These are phyloP conservation scores for Pachymerium ferrugineum DNA, from an alignment of 2,888 invertebrate genomes.

Conservation along the genomic window DNA sequence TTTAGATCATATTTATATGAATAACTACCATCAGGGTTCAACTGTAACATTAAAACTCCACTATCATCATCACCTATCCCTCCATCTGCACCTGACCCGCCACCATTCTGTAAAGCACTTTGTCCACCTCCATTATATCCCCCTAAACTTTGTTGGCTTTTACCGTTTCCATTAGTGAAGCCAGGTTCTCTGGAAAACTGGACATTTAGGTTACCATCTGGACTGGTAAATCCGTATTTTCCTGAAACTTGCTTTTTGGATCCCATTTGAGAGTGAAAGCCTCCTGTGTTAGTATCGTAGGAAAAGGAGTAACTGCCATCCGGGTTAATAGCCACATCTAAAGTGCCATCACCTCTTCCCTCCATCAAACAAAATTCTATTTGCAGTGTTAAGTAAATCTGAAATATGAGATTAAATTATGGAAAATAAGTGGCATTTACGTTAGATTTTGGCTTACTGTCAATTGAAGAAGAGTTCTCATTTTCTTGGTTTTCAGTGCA, in stretches of 20 bases:
- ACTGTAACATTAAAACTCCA: neutral
- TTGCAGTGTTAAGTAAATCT: too few relatives aligned
- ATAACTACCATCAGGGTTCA: slow-evolving; percentile 12
- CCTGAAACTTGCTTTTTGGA: slow-evolving; percentile 73
- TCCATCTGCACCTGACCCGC: too few relatives aligned
- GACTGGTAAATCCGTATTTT: slow-evolving; percentile 71
- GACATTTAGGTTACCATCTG: slow-evolving; percentile 53
- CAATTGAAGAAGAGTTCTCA: neutral
- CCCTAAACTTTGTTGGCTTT: too few relatives aligned
- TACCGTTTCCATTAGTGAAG: neutral
- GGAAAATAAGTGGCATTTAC: too few relatives aligned
- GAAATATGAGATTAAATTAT: too few relatives aligned
- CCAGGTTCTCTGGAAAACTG: neutral
- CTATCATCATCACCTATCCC: neutral
- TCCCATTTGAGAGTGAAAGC: slow-evolving; percentile 74
- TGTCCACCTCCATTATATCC: too few relatives aligned
- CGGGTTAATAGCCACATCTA: too few relatives aligned
- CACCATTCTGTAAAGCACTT: too few relatives aligned
- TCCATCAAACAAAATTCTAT: too few relatives aligned
- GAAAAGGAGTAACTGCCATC: slow-evolving; percentile 66
- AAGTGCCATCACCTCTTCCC: too few relatives aligned
- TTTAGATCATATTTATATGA: slow-evolving; percentile 2
- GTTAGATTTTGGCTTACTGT: neutral
- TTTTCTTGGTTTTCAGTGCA: neutral
- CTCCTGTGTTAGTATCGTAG: slow-evolving; percentile 67